phyloP scores from a whole-genome alignment of 2,113 vertebrate species.

The Entomyzon cyanotis region DNA sequence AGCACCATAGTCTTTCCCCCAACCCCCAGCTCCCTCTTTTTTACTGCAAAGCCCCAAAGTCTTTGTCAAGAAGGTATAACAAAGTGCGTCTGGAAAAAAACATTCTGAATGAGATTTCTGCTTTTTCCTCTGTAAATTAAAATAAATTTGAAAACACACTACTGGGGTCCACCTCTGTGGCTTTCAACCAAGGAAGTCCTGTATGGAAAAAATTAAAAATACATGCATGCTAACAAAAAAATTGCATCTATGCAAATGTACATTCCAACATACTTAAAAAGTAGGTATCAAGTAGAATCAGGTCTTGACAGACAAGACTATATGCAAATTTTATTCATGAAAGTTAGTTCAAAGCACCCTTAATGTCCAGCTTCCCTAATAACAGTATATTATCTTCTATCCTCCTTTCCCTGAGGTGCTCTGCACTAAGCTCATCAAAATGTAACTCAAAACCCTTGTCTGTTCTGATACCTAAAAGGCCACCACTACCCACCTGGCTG shows the following conservation, averaged over 20 bases:
- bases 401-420: background rate
- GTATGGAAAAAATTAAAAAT: background rate
- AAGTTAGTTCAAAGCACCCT: constrained; percentile 24
- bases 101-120: background rate
- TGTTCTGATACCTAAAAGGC: background rate
- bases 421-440: background rate
- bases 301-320: constrained; percentile 7
- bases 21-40: background rate
- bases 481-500: background rate
- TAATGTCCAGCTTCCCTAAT: constrained; percentile 39
- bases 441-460: background rate
- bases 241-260: background rate
- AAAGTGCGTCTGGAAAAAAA: background rate
- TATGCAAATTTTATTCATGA: constrained; percentile 13
- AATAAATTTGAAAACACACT: background rate
- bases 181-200: background rate
- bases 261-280: constrained; percentile 24
- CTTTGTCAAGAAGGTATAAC: constrained; percentile 4
- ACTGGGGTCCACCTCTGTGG: background rate
- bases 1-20: background rate
- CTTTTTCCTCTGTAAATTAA: background rate
- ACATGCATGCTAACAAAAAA: background rate
- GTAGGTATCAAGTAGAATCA: background rate
- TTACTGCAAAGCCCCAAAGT: background rate
- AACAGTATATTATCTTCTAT: background rate